Base-by-base conservation (phyloP, 2,797 vertebrate species). In the Rallus crepitans region DNA sequence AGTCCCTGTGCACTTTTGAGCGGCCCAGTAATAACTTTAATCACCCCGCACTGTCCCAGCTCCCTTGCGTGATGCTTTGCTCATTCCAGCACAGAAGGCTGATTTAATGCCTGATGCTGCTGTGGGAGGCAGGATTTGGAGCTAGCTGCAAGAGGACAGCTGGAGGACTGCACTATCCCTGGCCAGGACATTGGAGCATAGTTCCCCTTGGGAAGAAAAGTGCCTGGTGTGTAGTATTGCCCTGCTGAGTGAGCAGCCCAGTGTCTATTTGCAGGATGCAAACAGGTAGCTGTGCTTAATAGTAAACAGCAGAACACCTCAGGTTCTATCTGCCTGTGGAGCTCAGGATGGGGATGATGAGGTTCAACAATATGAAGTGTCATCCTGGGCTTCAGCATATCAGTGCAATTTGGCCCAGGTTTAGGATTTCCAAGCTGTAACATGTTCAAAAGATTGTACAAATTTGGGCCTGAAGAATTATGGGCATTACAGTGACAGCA, bases 1-100 rank as follows among this genome's bases (percentile, higher is more conserved):
- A 85, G 40, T 89, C 81, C 37, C 60, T 55, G 6, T 72, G 90
- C 79, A 91, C 86, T 89, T 94, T 66, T 80, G 83, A 87, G 69
- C 8, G 1, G 40, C 42, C 86, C 68, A 84, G 71, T 31, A 94
- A 90, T 66, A 71, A 87, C 47, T 85, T 90, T 37, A 81, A 89
- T 91, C 90, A 75, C 76, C 33, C 83, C 50, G 73, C 78, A 78
- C 39, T 45, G 48, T 18, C 70, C 4, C 31, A 7, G 7, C 30
- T 82, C n/a, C 47, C 52, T 55, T 31, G 12, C 5, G 0, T 37
- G 87, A 35, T 12, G 59, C 9, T 42, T 37, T n/a, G 18, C 35
- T 76, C 31, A 76, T 64, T 63, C 63, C 59, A 80, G 65, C 33
- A 31, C 0, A 5, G 66, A 66, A 73, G 40, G 52, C 16, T 85